Conservation (phyloP, 2,888 invertebrate genomes). For the Osmoderma eremita region DNA sequence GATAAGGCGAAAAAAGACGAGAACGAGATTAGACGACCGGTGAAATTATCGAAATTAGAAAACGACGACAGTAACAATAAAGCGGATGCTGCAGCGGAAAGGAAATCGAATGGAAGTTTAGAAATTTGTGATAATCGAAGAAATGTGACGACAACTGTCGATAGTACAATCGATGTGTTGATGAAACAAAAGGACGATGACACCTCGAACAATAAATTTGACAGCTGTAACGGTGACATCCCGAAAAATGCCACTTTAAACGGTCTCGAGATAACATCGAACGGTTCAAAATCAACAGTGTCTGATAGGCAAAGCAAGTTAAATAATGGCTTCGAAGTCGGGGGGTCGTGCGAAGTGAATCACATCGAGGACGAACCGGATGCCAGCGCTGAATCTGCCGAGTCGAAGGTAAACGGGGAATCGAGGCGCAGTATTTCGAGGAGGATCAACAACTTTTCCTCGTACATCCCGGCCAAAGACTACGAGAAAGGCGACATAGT, state of each 20-base stretch:
- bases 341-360: constrained; percentile 31
- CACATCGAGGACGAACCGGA: constrained; percentile 6
- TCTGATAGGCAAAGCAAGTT: constrained; percentile 25
- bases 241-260: constrained; percentile 20
- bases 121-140: neutral
- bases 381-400: neutral
- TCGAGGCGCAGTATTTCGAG: constrained; percentile 51
- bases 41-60: constrained; percentile 45
- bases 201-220: neutral
- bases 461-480: constrained; percentile 67
- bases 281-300: constrained; percentile 44
- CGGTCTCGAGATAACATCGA: constrained; percentile 32
- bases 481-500: constrained; percentile 63
- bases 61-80: neutral
- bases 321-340: constrained; percentile 45
- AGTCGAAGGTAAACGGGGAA: constrained; percentile 10
- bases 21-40: constrained; percentile 42
- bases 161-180: too few relatives aligned
- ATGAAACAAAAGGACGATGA: constrained; percentile 17
- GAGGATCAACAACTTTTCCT: constrained; percentile 71
- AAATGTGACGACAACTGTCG: constrained; percentile 12
- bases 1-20: constrained; percentile 41
- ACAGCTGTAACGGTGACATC: constrained; percentile 8
- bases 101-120: neutral
- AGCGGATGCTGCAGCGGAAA: neutral